Conservation (phyloP, 1,140 invertebrate genomes). For the Drosophila trapezifrons region DNA sequence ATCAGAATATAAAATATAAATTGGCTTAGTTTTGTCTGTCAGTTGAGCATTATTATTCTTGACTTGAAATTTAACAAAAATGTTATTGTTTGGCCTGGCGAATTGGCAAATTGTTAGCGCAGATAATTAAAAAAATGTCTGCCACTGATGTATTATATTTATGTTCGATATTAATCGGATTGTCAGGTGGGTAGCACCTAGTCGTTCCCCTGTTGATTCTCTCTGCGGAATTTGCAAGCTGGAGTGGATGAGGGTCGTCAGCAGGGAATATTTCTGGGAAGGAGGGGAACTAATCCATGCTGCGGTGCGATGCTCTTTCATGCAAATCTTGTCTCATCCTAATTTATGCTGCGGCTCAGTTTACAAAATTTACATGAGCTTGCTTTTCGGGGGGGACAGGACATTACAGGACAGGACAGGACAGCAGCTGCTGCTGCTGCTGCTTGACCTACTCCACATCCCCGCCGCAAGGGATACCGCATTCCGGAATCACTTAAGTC, state of each 20-base stretch:
- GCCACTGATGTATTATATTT: not conserved
- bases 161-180: constrained; percentile 13
- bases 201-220: constrained; percentile 5
- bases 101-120: not conserved
- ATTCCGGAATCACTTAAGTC: constrained; percentile 70
- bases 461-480: not conserved
- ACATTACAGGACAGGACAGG: not conserved
- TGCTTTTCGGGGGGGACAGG: constrained; percentile 5
- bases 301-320: constrained; percentile 50
- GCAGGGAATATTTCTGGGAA: not conserved
- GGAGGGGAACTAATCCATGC: constrained; percentile 18
- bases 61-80: constrained; percentile 4
- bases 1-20: not conserved
- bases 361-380: constrained; percentile 66
- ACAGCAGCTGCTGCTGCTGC: constrained; percentile 55
- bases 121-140: constrained; percentile 2
- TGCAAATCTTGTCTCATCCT: constrained; percentile 69
- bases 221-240: too few species aligned
- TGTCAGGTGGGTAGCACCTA: constrained; percentile 28
- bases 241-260: not conserved
- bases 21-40: not conserved
- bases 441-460: constrained; percentile 67
- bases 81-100: not conserved
- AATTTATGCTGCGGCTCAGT: constrained; percentile 79
- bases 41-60: not conserved